Conservation (phyloP, 2,888 invertebrate genomes). For the Cephalotes varians region DNA sequence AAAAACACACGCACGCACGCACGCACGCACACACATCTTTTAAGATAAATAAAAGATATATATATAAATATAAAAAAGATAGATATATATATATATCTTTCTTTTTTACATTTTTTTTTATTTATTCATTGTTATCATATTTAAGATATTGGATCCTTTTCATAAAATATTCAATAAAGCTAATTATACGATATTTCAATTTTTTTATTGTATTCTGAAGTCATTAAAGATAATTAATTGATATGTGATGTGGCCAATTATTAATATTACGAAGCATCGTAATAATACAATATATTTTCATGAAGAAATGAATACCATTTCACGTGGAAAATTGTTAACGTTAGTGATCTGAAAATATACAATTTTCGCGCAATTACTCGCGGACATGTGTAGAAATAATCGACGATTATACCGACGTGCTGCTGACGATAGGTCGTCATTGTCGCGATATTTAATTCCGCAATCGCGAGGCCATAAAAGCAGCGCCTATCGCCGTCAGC, state of each 20-base stretch:
- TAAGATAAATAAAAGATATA: neutral
- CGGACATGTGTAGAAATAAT: conserved; percentile 11
- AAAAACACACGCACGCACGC: too few species aligned
- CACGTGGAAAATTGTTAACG: neutral
- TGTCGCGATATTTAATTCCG: conserved; percentile 46
- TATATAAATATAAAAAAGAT: neutral
- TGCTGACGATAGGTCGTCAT: conserved; percentile 9
- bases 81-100: neutral
- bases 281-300: neutral
- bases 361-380: neutral
- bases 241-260: conserved; percentile 10
- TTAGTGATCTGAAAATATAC: conserved; percentile 4
- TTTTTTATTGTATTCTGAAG: neutral
- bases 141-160: neutral
- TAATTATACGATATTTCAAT: neutral
- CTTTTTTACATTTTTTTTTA: neutral
- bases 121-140: neutral
- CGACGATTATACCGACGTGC: neutral
- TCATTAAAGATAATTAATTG: conserved; percentile 11
- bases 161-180: neutral
- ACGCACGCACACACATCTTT: too few species aligned
- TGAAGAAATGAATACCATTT: neutral
- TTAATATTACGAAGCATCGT: conserved; percentile 21
- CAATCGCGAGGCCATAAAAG: conserved; percentile 50
- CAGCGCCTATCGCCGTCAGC: conserved; percentile 57